phyloP scores from a whole-genome alignment of 2,888 invertebrate species.

The Lypha dubia region DNA sequence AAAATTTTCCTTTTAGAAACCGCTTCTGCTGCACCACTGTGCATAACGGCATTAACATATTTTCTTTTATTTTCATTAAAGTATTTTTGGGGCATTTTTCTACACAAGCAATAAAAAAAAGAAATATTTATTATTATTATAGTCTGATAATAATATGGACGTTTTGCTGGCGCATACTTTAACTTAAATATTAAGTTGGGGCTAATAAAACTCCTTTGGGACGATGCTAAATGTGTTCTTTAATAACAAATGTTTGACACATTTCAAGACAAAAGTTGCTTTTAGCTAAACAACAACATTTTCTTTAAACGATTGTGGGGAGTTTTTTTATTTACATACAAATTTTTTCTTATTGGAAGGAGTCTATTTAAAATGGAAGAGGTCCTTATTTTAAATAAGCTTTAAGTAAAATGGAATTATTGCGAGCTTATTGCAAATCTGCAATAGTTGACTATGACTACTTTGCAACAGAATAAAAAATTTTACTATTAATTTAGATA shows the following conservation, averaged over 20 bases:
- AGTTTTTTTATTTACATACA: not conserved
- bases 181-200: slow-evolving; percentile 36
- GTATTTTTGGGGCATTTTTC: slow-evolving; percentile 30
- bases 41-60: slow-evolving; percentile 55
- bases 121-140: slow-evolving; percentile 57
- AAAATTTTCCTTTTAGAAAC: too few species aligned
- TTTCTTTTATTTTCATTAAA: slow-evolving; percentile 52
- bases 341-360: not conserved
- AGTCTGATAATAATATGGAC: slow-evolving; percentile 46
- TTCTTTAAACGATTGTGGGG: not conserved
- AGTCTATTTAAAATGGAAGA: not conserved
- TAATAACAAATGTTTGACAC: slow-evolving; percentile 66
- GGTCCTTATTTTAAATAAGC: not conserved
- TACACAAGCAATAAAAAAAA: slow-evolving; percentile 47
- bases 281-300: slow-evolving; percentile 20
- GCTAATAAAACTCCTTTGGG: slow-evolving; percentile 59
- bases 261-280: slow-evolving; percentile 62
- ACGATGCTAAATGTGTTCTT: slow-evolving; percentile 62
- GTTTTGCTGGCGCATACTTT: slow-evolving; percentile 20
- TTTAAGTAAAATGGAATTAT: not conserved
- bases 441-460: too few species aligned
- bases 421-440: not conserved
- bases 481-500: too few species aligned
- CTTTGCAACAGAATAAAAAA: not conserved
- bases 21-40: not conserved